Percentiles rank a stretch among this genome's conserved stretches.
phyloP scores from a whole-genome alignment of 2,113 vertebrate genomes.

The human (Homo sapiens) region DNA sequence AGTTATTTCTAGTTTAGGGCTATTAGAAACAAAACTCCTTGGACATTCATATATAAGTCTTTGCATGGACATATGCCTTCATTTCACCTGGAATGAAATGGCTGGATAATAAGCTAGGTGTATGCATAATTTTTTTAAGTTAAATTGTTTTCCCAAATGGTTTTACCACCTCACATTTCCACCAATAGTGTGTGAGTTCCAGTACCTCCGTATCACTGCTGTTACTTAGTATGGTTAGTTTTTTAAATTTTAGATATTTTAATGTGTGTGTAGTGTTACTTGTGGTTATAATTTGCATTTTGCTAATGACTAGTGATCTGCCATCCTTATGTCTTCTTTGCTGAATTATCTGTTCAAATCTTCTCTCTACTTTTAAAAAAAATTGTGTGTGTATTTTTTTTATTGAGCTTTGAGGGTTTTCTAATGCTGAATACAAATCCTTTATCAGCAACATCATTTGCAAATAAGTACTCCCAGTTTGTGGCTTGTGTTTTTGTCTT shows the following conservation, averaged over 20 bases:
- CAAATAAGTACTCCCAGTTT: background rate
- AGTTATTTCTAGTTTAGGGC: background rate
- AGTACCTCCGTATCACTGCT: background rate
- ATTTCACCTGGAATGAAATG: background rate
- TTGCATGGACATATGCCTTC: background rate
- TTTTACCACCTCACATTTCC: background rate
- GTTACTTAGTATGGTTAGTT: background rate
- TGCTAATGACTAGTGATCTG: background rate
- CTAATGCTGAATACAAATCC: background rate
- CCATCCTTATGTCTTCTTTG: background rate
- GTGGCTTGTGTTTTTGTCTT: background rate
- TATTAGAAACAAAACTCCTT: constrained; percentile 11
- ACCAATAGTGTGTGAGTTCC: background rate
- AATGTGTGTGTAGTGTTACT: background rate
- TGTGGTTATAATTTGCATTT: constrained; percentile 14
- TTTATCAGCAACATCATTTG: background rate
- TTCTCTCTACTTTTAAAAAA: background rate
- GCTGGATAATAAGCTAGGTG: background rate
- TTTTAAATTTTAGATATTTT: constrained; percentile 16
- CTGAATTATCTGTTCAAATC: background rate
- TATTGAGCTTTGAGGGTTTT: constrained; percentile 1
- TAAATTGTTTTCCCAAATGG: background rate
- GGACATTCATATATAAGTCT: background rate
- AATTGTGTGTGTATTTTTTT: background rate
- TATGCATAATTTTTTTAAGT: background rate